Conservation (phyloP, 2,888 invertebrate species). For the Sarcophaga carnaria region DNA sequence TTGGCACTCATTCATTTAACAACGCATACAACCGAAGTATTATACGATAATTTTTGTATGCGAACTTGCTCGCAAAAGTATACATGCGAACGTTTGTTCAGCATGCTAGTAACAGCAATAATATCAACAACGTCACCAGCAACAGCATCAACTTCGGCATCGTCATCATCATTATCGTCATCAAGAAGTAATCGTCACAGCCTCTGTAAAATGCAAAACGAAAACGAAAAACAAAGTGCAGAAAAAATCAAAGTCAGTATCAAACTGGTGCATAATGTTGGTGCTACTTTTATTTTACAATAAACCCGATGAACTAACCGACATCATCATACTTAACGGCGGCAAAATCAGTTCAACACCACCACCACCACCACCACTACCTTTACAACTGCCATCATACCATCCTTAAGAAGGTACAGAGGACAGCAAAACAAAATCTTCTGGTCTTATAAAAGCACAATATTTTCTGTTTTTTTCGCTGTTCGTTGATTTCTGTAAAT, state of each 20-base stretch:
- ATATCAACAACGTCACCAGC: slow-evolving; percentile 28
- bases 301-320: slow-evolving; percentile 32
- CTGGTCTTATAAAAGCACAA: slow-evolving; percentile 39
- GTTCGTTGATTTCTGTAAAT: slow-evolving; percentile 12
- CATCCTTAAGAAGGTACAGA: too few species aligned
- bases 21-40: slow-evolving; percentile 39
- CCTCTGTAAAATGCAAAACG: slow-evolving; percentile 50
- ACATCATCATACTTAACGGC: slow-evolving; percentile 57
- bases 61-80: background rate
- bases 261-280: slow-evolving; percentile 30
- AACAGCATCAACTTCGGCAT: slow-evolving; percentile 43
- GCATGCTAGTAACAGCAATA: slow-evolving; percentile 45
- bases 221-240: slow-evolving; percentile 2
- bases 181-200: slow-evolving; percentile 68
- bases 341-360: slow-evolving; percentile 66
- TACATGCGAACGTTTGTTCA: slow-evolving; percentile 20
- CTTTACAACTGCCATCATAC: too few species aligned
- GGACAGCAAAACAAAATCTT: slow-evolving; percentile 38
- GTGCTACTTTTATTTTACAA: slow-evolving; percentile 49
- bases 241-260: slow-evolving; percentile 12
- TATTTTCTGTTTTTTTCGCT: background rate
- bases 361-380: background rate
- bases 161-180: slow-evolving; percentile 69
- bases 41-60: slow-evolving; percentile 43
- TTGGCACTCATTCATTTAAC: slow-evolving; percentile 33